Base-by-base conservation (phyloP, 30 jellyfish, hydroid and myxozoan genomes). In the Cassiopea andromeda region DNA sequence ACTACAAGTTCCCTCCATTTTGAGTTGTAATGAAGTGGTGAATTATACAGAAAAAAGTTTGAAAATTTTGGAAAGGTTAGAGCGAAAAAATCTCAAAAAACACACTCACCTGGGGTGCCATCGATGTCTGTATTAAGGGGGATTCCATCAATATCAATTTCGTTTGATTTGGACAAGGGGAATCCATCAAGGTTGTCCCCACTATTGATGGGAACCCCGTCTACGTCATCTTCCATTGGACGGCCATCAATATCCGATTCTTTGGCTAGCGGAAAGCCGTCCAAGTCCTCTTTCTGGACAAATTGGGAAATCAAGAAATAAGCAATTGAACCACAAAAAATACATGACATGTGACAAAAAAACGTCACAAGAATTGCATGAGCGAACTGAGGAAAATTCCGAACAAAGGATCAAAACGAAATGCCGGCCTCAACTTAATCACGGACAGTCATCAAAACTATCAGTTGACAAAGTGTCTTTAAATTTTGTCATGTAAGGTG, bases 211-310 rank as follows among this genome's bases (percentile, higher is more conserved):
- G 98, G 98, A 7, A 93, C 67, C 18, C 98, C 98, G 81, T 94
- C 98, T 7, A 89, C 73, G 82, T 94, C 98, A 48, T 94, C 97
- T 47, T 81, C 82, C 68, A 91, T 45, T 17, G 98, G 97, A 8
- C 77, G 82, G 16, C 98, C 97, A 78, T 89, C 97, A 12, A 94
- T 79, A 72, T 78, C 96, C 2, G 83, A 48, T 38, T 83, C 92
- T 57, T 90, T 83, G 46, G 84, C 93, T 46, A 90, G 71, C 16
- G 97, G 98, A 45, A 94, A 85, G 17, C 94, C 98, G 73, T 91
- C 99, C 12, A 79, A 58, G 46, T 88, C 97, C 50, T 79, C 84
- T 68, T 47, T 46, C 87, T 88, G 74, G 1, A 16, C 38, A 73
- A 48, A 16, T 47, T 3, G 54, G n/a, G 58, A 16, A 75, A 49